These are phyloP conservation scores for Onychomys arenicola DNA, from an alignment of 2,797 vertebrate species.

Conservation along the genomic window DNA sequence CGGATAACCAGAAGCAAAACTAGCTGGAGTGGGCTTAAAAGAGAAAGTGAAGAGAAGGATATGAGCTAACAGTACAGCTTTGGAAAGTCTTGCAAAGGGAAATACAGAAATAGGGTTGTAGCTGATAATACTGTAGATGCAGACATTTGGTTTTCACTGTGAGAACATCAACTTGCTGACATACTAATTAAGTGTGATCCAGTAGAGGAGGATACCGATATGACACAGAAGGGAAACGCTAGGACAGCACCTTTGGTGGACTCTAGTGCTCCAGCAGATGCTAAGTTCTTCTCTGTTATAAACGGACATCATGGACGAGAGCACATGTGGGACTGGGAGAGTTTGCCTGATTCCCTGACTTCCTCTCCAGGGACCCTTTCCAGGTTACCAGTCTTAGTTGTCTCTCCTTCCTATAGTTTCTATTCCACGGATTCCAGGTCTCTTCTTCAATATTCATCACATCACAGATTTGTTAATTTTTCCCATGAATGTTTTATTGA, in stretches of 20 bases:
- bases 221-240: neutral
- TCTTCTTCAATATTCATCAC: neutral
- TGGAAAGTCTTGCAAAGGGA: neutral
- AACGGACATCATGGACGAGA: neutral
- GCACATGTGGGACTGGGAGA: neutral
- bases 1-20: constrained; percentile 18
- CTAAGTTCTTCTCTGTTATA: neutral
- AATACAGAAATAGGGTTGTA: neutral
- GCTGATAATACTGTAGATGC: neutral
- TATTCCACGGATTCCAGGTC: neutral
- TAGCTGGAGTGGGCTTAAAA: neutral
- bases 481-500: neutral
- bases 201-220: neutral
- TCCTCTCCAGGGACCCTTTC: neutral
- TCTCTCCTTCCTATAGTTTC: constrained; percentile 11
- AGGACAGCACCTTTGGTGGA: neutral
- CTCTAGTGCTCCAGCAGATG: neutral
- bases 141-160: neutral
- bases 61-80: neutral
- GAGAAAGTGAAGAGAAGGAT: neutral
- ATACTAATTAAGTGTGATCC: neutral
- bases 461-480: constrained; percentile 14
- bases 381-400: neutral
- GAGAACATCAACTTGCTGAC: constrained; percentile 13
- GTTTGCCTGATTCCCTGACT: neutral